Conservation (phyloP, 2,113 vertebrate genomes). For the Accipiter virgatus region DNA sequence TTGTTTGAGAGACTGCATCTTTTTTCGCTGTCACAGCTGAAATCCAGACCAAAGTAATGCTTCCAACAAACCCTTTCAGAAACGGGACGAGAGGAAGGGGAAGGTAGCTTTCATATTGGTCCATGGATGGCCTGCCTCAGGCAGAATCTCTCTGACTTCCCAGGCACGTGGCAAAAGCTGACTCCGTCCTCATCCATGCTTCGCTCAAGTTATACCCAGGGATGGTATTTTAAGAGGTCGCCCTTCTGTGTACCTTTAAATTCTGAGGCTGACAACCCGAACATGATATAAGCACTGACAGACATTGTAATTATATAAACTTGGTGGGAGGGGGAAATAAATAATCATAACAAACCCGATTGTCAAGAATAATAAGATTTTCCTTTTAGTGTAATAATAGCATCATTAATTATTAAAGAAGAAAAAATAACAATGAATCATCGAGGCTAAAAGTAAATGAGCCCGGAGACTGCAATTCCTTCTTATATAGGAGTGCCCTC, state of each 20-base stretch:
- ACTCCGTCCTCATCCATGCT: not conserved
- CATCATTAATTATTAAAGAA: slow-evolving; percentile 31
- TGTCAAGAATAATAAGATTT: slow-evolving; percentile 39
- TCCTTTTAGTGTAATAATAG: slow-evolving; percentile 6
- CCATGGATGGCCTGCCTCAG: not conserved
- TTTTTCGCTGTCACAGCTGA: not conserved
- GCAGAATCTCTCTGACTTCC: not conserved
- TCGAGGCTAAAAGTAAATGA: not conserved
- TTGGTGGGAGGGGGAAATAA: not conserved
- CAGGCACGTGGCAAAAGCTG: not conserved
- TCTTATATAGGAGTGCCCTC: slow-evolving; percentile 59
- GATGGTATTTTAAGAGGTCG: not conserved
- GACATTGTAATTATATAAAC: slow-evolving; percentile 4
- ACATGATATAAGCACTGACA: not conserved
- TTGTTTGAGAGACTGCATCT: not conserved
- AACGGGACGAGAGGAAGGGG: fast-evolving
- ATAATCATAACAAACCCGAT: slow-evolving; percentile 24
- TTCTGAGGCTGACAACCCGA: not conserved
- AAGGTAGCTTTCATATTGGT: not conserved
- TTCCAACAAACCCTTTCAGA: not conserved
- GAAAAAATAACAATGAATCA: slow-evolving; percentile 5
- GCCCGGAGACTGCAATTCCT: not conserved
- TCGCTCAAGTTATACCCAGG: not conserved
- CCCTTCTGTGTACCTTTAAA: not conserved
- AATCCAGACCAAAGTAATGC: not conserved